These are phyloP conservation scores for Australoheros facetus DNA, from an alignment of 2,797 vertebrate genomes.

Conservation along the genomic window DNA sequence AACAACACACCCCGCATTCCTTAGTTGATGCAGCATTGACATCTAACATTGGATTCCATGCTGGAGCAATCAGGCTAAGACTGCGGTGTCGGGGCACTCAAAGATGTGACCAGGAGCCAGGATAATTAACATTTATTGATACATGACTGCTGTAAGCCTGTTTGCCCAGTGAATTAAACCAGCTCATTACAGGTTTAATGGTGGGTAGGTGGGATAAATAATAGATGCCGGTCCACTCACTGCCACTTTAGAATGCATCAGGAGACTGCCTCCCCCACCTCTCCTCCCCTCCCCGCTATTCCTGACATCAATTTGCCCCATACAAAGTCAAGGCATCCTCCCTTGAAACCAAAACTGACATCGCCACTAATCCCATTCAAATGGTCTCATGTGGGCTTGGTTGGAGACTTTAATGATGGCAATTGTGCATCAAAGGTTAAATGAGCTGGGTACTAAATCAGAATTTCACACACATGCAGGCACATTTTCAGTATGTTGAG, in stretches of 20 bases:
- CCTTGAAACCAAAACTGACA: constrained; percentile 67
- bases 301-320: constrained; percentile 65
- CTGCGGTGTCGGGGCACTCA: constrained; percentile 47
- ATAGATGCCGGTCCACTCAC: constrained; percentile 80
- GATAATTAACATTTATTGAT: constrained; percentile 84
- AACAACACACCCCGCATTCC: constrained; percentile 63
- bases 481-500: constrained; percentile 21
- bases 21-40: constrained; percentile 67
- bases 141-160: constrained; percentile 82
- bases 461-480: neutral
- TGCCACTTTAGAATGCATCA: constrained; percentile 76
- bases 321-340: constrained; percentile 69
- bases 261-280: constrained; percentile 31
- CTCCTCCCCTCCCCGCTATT: constrained; percentile 5
- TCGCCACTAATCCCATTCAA: constrained; percentile 59
- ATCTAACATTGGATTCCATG: constrained; percentile 74
- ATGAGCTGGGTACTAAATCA: constrained; percentile 33
- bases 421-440: constrained; percentile 18
- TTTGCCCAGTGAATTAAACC: constrained; percentile 82
- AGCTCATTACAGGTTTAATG: constrained; percentile 82
- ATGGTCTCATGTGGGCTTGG: constrained; percentile 51
- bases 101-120: constrained; percentile 70
- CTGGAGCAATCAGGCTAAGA: constrained; percentile 63
- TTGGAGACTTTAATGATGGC: constrained; percentile 44
- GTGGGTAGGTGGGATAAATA: constrained; percentile 78